Percentiles rank a stretch among this genome's conserved stretches.
Conservation (phyloP, 1,140 invertebrate genomes). For the Drosophila triauraria region DNA sequence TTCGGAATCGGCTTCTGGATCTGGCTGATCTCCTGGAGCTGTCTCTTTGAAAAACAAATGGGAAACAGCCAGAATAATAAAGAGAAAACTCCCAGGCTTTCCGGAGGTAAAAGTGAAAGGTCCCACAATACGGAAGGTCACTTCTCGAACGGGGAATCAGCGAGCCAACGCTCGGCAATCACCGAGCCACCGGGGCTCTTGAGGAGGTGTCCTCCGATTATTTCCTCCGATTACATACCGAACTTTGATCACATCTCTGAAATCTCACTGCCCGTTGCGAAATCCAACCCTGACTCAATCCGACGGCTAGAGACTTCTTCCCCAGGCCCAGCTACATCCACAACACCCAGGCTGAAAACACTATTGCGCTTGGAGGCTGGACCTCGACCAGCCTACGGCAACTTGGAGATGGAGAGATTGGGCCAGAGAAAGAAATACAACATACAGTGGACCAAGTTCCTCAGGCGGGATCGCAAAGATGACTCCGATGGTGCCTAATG, state of each 20-base stretch:
- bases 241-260: too few relatives aligned
- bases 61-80: background rate
- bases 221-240: too few relatives aligned
- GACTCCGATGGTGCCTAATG: too few relatives aligned
- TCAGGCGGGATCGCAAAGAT: background rate
- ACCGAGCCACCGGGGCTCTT: background rate
- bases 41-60: conserved; percentile 1
- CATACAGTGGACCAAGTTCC: conserved; percentile 22
- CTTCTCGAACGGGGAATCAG: too few relatives aligned
- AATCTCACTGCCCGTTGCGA: too few relatives aligned
- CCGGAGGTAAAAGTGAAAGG: background rate
- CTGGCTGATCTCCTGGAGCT: conserved; percentile 44
- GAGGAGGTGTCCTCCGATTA: background rate
- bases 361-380: background rate
- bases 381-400: too few relatives aligned
- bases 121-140: too few relatives aligned
- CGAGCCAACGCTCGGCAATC: too few relatives aligned
- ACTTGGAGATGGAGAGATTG: background rate
- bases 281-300: too few relatives aligned
- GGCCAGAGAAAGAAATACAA: conserved; percentile 12
- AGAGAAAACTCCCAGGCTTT: background rate
- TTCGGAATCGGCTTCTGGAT: conserved; percentile 39
- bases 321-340: background rate
- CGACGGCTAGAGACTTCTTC: background rate
- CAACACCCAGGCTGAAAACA: background rate